Evolutionary conservation across 2,113 vertebrate genomes (phyloP), one percentile per base, ranked within the genome.

Genomic region (Xyrauchen texanus): DNA sequence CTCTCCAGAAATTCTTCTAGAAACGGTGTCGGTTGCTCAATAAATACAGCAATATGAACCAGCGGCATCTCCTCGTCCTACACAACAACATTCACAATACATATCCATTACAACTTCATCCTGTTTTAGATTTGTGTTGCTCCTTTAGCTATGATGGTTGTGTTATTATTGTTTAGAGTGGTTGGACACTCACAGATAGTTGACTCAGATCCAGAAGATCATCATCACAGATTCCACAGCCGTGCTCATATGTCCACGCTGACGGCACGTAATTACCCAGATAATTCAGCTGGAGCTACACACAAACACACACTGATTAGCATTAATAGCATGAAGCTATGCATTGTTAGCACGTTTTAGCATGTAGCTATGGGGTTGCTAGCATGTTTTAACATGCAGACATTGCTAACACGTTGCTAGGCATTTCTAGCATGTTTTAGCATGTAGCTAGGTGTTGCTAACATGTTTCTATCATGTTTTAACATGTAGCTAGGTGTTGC

Each of bases 251-350:
- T 0, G 92, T 94, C 94, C 94, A 95, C 42, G 90, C 88, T 0
- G 92, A 93, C 3, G 94, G 94, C 45, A 95, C 90, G 0, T 95
- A 95, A 79, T 95, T 95, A 3, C 92, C 92, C 79, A 94, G 82
- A 78, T 95, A 95, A 80, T 94, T 94, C 76, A 95, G 83, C 78
- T 94, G 92, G 6, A 95, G 86, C 93, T 95, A 79, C 61, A 61
- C 9, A 65, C n/a, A 73, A 13, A 55, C 73, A 76, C 21, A 70
- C 57, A 68, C 11, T 1, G 21, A 34, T 34, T 34, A 34, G 1
- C 21, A 34, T 34, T 34, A 3, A 34, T 34, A 34, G 21, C 21
- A 34, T 34, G 21, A 1, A 1, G 21, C 21, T 34, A 34, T 34
- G 21, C 21, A 34, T 34, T 34, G 21, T 34, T 34, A 34, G 3